Percentiles rank a stretch among this genome's conserved stretches.
Evolutionary conservation across 2,797 vertebrate species (phyloP).

Genomic region (Silurus lanzhouensis): DNA sequence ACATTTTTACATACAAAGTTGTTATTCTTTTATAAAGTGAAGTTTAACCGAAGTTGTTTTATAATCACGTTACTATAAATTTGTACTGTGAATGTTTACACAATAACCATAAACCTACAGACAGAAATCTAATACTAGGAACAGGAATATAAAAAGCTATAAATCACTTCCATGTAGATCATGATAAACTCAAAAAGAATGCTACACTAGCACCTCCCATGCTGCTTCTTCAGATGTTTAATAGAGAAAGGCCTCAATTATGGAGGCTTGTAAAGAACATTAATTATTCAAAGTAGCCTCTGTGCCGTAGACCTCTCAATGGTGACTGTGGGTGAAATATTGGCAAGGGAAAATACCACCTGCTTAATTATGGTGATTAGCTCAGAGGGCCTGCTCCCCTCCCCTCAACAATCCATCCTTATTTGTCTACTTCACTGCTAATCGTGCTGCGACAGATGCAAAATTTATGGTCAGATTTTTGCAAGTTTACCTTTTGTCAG

Average conservation of each 20-base stretch:
- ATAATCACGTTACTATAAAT: conserved; percentile 8
- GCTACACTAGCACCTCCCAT: conserved; percentile 51
- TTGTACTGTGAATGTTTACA: neutral
- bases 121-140: neutral
- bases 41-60: neutral
- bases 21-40: neutral
- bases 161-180: conserved; percentile 45
- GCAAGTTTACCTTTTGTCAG: conserved; percentile 42
- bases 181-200: conserved; percentile 47
- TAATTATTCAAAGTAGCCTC: conserved; percentile 71
- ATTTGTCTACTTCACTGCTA: conserved; percentile 56
- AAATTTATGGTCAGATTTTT: conserved; percentile 50
- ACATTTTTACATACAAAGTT: too few species aligned
- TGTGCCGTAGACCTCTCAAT: conserved; percentile 59
- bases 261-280: conserved; percentile 66
- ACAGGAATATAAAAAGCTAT: conserved; percentile 43
- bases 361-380: conserved; percentile 68
- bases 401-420: conserved; percentile 54
- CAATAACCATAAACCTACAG: too few species aligned
- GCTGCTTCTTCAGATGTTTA: conserved; percentile 66
- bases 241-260: conserved; percentile 72
- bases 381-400: conserved; percentile 41
- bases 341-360: conserved; percentile 57
- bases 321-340: conserved; percentile 66
- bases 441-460: conserved; percentile 48